Evolutionary conservation across 92 coral and sea anemone genomes (phyloP).

Genomic region (Siderastrea siderea): DNA sequence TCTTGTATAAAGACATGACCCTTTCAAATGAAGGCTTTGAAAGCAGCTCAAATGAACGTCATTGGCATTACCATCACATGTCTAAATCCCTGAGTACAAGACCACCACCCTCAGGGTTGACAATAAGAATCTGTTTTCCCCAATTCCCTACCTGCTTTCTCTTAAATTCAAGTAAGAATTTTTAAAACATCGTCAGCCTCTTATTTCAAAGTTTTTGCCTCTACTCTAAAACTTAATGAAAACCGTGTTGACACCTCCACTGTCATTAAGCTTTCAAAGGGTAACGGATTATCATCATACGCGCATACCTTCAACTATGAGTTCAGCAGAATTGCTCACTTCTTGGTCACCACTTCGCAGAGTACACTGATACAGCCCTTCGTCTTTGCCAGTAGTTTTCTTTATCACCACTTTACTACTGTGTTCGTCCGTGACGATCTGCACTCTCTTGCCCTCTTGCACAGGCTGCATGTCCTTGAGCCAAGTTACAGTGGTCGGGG

Average conservation of each 20-base stretch:
- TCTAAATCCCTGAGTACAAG: too few relatives aligned
- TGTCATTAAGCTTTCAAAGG: too few relatives aligned
- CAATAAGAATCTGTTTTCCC: too few relatives aligned
- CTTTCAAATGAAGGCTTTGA: too few relatives aligned
- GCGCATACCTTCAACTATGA: conserved; percentile 67
- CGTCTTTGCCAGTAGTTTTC: conserved; percentile 71
- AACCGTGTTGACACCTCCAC: neutral
- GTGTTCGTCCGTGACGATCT: conserved; percentile 43
- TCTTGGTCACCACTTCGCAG: conserved; percentile 67
- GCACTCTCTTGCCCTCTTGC: conserved; percentile 52
- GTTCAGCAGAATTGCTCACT: conserved; percentile 60
- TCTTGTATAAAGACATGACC: too few relatives aligned
- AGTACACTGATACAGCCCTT: conserved; percentile 82
- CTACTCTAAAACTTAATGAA: neutral
- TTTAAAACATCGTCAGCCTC: too few relatives aligned
- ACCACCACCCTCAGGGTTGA: too few relatives aligned
- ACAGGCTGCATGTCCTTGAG: conserved; percentile 71
- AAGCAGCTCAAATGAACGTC: too few relatives aligned
- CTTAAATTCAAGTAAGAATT: too few relatives aligned
- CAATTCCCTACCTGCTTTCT: too few relatives aligned
- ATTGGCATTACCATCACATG: too few relatives aligned
- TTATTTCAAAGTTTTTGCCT: too few relatives aligned
- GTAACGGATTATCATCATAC: neutral
- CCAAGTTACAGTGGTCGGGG: conserved; percentile 82
- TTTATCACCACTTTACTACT: conserved; percentile 68